These are phyloP conservation scores for Manis crassicaudata DNA, from an alignment of 2,797 vertebrate species.

Conservation along the genomic window DNA sequence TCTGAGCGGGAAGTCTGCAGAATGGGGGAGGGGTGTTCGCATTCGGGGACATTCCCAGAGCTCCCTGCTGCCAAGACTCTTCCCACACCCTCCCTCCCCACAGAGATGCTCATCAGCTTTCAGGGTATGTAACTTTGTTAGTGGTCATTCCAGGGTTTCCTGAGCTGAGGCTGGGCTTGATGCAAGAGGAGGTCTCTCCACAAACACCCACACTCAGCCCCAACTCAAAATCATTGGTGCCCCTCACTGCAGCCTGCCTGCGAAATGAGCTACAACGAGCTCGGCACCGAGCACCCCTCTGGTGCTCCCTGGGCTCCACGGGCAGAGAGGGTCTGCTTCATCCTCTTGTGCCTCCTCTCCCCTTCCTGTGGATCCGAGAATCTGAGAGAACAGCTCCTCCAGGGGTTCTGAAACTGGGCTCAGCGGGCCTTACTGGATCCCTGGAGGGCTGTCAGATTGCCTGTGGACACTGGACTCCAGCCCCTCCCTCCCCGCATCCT, in stretches of 20 bases:
- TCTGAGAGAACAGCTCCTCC: not conserved
- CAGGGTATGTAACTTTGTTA: not conserved
- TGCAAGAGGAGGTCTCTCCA: not conserved
- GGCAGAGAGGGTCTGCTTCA: not conserved
- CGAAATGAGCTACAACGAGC: not conserved
- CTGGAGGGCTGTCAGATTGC: no score
- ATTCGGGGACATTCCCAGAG: not conserved
- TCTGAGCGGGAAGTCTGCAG: fast-evolving
- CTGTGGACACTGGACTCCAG: no score
- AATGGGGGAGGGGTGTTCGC: not conserved
- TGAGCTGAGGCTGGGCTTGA: not conserved
- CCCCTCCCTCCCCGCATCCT: no score
- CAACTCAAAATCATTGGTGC: not conserved
- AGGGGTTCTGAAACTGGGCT: not conserved
- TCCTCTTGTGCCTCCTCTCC: not conserved
- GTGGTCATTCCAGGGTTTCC: not conserved
- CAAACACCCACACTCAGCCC: not conserved
- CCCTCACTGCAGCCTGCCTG: not conserved
- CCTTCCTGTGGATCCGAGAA: not conserved
- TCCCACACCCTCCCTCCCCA: not conserved
- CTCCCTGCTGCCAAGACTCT: not conserved
- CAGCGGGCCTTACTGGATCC: not conserved
- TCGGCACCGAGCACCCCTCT: not conserved
- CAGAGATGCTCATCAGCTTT: not conserved
- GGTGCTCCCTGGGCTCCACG: not conserved